These are phyloP conservation scores for Nemopilema nomurai DNA, from an alignment of 30 jellyfish, hydroid and myxozoan species.

Conservation along the genomic window DNA sequence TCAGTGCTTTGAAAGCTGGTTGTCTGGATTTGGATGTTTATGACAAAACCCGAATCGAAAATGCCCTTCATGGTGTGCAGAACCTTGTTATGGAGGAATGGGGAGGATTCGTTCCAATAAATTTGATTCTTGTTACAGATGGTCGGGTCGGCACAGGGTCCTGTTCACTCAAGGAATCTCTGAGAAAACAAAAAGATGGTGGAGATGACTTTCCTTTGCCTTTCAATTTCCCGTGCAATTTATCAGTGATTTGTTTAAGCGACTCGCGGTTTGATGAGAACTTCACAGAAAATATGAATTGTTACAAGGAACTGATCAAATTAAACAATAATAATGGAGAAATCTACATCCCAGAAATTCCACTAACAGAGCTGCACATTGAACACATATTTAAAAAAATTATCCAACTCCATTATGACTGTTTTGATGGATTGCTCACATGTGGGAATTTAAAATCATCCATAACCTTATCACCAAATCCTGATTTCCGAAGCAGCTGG, in stretches of 20 bases:
- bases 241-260: slow-evolving; percentile 68
- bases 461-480: slow-evolving; percentile 84
- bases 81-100: slow-evolving; percentile 88
- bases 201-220: slow-evolving; percentile 70
- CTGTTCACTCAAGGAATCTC: slow-evolving; percentile 74
- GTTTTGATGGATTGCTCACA: slow-evolving; percentile 57
- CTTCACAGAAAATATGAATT: slow-evolving; percentile 46
- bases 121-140: slow-evolving; percentile 83
- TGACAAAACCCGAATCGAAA: slow-evolving; percentile 85
- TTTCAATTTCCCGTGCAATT: slow-evolving; percentile 81
- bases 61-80: slow-evolving; percentile 90
- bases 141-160: slow-evolving; percentile 83
- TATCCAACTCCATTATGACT: slow-evolving; percentile 63
- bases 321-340: slow-evolving; percentile 75
- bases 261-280: slow-evolving; percentile 46
- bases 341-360: slow-evolving; percentile 72
- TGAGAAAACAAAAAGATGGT: slow-evolving; percentile 9
- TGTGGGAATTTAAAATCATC: slow-evolving; percentile 83
- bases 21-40: slow-evolving; percentile 59
- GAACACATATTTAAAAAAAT: slow-evolving; percentile 62
- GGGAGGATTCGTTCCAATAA: slow-evolving; percentile 86
- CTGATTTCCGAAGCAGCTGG: slow-evolving; percentile 77
- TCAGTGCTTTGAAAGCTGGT: slow-evolving; percentile 67
- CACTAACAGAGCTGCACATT: slow-evolving; percentile 44
- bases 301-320: slow-evolving; percentile 61